A percentile compares a stretch with the other conserved stretches of the same genome.
Conservation (phyloP, 1,140 invertebrate genomes). For the Telenomus remus region DNA sequence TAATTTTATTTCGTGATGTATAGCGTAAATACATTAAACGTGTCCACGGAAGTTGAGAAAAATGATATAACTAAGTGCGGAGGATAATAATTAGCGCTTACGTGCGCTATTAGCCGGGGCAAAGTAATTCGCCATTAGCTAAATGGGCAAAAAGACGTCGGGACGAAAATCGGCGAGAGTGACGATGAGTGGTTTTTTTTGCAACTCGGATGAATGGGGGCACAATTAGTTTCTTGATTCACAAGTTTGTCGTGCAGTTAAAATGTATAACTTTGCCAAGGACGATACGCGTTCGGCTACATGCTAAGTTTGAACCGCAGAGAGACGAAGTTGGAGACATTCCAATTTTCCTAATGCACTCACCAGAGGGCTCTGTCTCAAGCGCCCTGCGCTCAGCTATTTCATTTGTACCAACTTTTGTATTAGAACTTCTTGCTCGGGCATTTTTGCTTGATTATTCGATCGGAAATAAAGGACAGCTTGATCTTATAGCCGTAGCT, state of each 20-base stretch:
- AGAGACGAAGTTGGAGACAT: constrained; percentile 59
- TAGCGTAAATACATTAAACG: too few species aligned
- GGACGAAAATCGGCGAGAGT: constrained; percentile 12
- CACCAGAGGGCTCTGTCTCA: constrained; percentile 9
- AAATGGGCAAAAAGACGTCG: constrained; percentile 37
- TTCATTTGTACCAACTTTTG: constrained; percentile 16
- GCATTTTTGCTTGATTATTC: constrained; percentile 39
- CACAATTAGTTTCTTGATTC: constrained; percentile 33
- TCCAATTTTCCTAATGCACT: constrained; percentile 68
- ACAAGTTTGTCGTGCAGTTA: constrained; percentile 24
- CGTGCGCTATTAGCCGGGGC: constrained; percentile 44
- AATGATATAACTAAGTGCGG: too few species aligned
- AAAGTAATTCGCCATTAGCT: constrained; percentile 46
- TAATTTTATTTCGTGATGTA: too few species aligned
- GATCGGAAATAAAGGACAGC: constrained; percentile 24
- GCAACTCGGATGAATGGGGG: not conserved
- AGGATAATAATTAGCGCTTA: too few species aligned
- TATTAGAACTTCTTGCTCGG: too few species aligned
- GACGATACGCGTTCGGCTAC: constrained; percentile 31
- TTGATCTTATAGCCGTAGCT: constrained; percentile 6
- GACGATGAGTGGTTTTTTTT: constrained; percentile 12
- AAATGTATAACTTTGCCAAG: constrained; percentile 34
- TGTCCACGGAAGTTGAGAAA: too few species aligned
- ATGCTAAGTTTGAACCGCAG: constrained; percentile 47
- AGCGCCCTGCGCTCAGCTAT: constrained; percentile 23